Evolutionary conservation across 2,113 vertebrate species (phyloP), one percentile per base, ranked within the genome.

Genomic region (Dermatemys mawii): DNA sequence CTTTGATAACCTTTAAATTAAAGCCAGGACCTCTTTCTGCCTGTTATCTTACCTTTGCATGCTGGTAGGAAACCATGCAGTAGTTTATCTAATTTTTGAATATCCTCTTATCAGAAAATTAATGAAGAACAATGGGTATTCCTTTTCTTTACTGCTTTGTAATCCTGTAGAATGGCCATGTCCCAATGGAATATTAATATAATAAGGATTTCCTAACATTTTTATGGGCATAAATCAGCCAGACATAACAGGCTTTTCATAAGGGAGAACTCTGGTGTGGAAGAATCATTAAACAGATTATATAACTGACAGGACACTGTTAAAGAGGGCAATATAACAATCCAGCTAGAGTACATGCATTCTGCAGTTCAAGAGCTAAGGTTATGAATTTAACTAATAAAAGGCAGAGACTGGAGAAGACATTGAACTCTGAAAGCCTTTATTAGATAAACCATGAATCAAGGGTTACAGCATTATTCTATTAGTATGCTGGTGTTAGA

Each of bases 221-320:
- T 87, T 92, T 88, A 44, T 1, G 1, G 70, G 84, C 92, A 83
- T 86, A 95, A 94, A 41, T 48, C 82, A 86, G 87, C 60, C 55
- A 90, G 54, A 76, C 46, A 63, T 38, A 86, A 83, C 21, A 82
- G 78, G 76, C 88, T 96, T 96, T 96, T 96, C 88, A 90, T 95
- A 94, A 95, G 67, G 84, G 78, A 49, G 81, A 91, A 80, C 51
- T 26, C 5, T 91, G 84, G 82, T 87, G 48, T 86, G 95, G 82
- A 90, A 96, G 90, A 95, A 90, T 63, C 92, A 90, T 88, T 96
- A 55, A 88, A 86, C 54, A 92, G 88, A 93, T 93, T 85, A 90
- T 41, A 17, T 83, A 86, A 79, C 70, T 96, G 90, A 75, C 93
- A 80, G 86, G 87, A 86, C 0, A 1, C 46, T 76, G 24, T 87